Percentiles rank a stretch among this genome's conserved stretches.
These are phyloP conservation scores for Ecdyonurus torrentis DNA, from an alignment of 2,888 invertebrate species.

Conservation along the genomic window DNA sequence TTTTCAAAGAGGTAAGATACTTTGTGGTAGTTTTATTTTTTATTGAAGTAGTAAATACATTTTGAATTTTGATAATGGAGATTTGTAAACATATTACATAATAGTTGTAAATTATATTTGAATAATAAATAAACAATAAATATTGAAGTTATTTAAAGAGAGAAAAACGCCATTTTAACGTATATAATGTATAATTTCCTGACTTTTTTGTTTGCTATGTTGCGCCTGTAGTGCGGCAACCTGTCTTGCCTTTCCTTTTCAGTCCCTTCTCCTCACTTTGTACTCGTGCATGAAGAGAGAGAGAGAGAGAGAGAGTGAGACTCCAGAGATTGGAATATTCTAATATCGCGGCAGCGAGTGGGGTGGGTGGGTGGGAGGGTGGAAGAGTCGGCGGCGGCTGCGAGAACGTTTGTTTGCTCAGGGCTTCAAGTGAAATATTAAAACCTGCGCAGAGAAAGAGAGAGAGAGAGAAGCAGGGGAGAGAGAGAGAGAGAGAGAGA, in stretches of 20 bases:
- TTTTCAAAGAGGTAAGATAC: no score
- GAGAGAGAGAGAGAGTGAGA: slow-evolving; percentile 10
- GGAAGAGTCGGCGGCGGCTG: neutral
- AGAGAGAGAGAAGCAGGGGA: neutral
- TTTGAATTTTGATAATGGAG: no score
- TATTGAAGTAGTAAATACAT: no score
- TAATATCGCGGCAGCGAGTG: slow-evolving; percentile 17
- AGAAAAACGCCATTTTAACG: no score
- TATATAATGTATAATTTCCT: no score
- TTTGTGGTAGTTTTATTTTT: no score
- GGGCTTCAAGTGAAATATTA: slow-evolving; percentile 20
- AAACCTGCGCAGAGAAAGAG: slow-evolving; percentile 15
- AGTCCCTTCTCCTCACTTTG: neutral
- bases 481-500: neutral
- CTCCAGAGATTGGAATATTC: slow-evolving; percentile 19
- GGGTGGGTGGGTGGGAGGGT: neutral
- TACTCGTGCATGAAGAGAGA: neutral
- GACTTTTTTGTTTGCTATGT: neutral
- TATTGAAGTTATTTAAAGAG: no score
- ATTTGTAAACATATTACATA: no score
- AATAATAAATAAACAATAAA: no score
- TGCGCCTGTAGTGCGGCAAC: neutral
- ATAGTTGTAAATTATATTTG: no score
- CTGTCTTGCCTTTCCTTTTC: neutral
- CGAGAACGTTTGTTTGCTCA: slow-evolving; percentile 16